Evolutionary conservation across 2,113 vertebrate species (phyloP).

Genomic region (Oostethus manadensis): DNA sequence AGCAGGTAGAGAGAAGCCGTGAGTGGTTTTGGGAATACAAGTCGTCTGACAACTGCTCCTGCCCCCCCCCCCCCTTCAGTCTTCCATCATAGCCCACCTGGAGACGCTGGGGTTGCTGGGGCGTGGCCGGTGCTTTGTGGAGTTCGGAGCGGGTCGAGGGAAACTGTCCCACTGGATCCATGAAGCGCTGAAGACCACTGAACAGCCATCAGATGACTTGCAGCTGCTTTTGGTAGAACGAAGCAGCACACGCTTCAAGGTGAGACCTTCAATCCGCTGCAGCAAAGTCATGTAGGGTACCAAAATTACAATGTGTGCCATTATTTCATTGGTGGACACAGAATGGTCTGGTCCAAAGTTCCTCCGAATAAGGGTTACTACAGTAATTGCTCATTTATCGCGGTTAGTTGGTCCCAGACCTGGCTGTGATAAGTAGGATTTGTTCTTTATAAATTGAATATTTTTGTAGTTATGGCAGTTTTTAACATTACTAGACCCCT

Average conservation of each 20-base stretch:
- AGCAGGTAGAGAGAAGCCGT: conserved; percentile 76
- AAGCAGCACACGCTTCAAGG: conserved; percentile 90
- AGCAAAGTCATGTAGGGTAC: too few relatives aligned
- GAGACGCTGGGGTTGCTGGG: conserved; percentile 82
- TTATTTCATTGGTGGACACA: too few relatives aligned
- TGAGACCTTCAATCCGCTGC: background rate
- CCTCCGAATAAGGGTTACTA: too few relatives aligned
- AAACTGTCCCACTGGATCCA: conserved; percentile 96
- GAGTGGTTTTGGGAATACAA: rapidly evolving
- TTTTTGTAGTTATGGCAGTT: too few relatives aligned
- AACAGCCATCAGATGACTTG: conserved; percentile 68
- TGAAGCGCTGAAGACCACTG: conserved; percentile 73
- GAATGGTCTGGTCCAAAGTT: too few relatives aligned
- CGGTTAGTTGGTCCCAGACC: too few relatives aligned
- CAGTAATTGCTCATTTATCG: too few relatives aligned
- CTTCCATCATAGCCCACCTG: conserved; percentile 92
- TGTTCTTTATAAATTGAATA: too few relatives aligned
- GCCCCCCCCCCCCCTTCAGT: conserved; percentile 69
- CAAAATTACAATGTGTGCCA: background rate
- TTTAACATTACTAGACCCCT: too few relatives aligned
- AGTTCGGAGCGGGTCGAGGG: conserved; percentile 93
- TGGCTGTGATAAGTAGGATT: too few relatives aligned
- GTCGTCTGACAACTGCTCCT: background rate
- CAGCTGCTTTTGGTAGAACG: conserved; percentile 91
- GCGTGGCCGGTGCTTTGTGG: conserved; percentile 83